Conservation (phyloP, 35 echinoderm and acorn worm genomes). For the Ophioderma brevispina region DNA sequence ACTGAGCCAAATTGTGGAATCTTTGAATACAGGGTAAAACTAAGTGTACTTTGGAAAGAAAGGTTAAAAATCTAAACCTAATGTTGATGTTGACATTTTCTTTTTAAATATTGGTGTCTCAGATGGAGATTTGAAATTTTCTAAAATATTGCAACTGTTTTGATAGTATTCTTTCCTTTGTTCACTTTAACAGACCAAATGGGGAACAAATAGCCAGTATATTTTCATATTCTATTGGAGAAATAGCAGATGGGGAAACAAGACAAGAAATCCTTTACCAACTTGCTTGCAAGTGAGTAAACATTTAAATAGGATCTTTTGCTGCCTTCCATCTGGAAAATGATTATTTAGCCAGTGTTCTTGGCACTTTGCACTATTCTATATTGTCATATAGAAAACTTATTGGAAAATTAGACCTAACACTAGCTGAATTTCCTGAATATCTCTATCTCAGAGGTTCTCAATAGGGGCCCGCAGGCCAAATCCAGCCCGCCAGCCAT, state of each 20-base stretch:
- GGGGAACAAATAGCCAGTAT: slow-evolving; percentile 34
- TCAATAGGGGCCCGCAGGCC: too few relatives aligned
- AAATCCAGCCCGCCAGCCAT: too few relatives aligned
- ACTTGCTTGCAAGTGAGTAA: slow-evolving; percentile 25
- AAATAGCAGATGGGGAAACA: slow-evolving; percentile 9
- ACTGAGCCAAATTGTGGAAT: not conserved
- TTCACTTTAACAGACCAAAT: not conserved
- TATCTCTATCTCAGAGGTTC: too few relatives aligned
- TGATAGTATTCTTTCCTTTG: too few relatives aligned
- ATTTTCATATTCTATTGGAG: slow-evolving; percentile 33
- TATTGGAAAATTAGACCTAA: not conserved
- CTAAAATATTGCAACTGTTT: too few relatives aligned
- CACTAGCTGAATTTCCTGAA: not conserved
- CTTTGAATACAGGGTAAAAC: slow-evolving; percentile 24
- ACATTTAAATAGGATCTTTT: not conserved
- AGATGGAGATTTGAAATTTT: too few relatives aligned
- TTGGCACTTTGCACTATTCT: not conserved
- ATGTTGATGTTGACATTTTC: too few relatives aligned
- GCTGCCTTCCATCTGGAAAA: not conserved
- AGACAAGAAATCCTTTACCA: slow-evolving; percentile 11
- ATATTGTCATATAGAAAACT: not conserved
- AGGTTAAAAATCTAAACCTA: too few relatives aligned
- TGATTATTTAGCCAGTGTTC: not conserved
- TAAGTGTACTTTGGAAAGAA: too few relatives aligned
- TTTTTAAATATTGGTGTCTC: too few relatives aligned